Percentiles rank a stretch among this genome's conserved stretches.
Evolutionary conservation across 2,797 vertebrate species (phyloP).

Genomic region (Lacerta agilis): DNA sequence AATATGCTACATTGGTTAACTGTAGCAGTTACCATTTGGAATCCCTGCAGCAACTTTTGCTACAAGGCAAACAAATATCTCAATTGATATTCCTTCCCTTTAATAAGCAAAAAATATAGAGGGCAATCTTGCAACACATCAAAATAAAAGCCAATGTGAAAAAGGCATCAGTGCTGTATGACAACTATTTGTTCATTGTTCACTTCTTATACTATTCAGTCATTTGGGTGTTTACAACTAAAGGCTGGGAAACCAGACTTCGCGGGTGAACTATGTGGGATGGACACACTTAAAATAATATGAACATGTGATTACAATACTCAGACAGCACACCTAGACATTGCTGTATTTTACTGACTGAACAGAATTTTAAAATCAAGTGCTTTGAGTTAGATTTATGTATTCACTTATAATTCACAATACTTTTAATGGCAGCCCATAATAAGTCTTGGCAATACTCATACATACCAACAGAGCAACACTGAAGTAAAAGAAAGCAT

Average conservation of each 20-base stretch:
- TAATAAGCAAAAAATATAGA: not conserved
- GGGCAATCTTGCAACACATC: not conserved
- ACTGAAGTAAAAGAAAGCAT: not conserved
- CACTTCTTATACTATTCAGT: not conserved
- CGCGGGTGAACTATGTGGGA: slow-evolving; percentile 15
- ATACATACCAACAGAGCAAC: not conserved
- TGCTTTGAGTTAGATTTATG: not conserved
- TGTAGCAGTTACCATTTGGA: not conserved
- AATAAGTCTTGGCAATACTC: slow-evolving; percentile 7
- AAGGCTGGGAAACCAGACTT: not conserved
- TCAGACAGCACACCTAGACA: slow-evolving; percentile 7
- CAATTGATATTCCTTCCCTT: not conserved
- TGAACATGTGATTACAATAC: slow-evolving; percentile 14
- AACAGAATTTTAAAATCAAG: slow-evolving; percentile 15
- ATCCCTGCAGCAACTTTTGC: not conserved
- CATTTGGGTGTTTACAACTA: not conserved
- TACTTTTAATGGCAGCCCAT: not conserved
- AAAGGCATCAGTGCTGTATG: not conserved
- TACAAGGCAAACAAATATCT: not conserved
- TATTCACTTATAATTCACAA: not conserved
- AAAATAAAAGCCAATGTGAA: not conserved
- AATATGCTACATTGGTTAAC: not conserved
- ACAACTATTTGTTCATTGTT: not conserved
- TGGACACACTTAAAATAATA: slow-evolving; percentile 11
- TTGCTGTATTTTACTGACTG: not conserved